These are phyloP conservation scores for Tamias sibiricus DNA, from an alignment of 2,113 vertebrate genomes.

Conservation along the genomic window DNA sequence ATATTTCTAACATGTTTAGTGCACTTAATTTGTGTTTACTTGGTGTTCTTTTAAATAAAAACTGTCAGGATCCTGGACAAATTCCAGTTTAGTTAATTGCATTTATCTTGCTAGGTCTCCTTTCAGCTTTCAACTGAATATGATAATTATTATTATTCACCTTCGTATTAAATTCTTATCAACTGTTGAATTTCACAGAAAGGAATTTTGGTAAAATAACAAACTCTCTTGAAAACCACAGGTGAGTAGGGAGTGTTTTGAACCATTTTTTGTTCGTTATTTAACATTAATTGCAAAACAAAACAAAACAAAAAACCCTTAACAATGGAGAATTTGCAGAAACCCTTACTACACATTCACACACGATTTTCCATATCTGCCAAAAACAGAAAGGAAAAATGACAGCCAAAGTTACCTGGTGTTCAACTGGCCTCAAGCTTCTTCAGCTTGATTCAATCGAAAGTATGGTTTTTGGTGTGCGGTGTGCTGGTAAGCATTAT, in stretches of 20 bases:
- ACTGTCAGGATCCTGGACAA: conserved; percentile 13
- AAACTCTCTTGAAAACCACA: not conserved
- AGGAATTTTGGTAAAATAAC: not conserved
- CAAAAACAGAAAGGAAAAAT: not conserved
- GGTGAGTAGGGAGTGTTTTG: not conserved
- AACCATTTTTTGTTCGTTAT: not conserved
- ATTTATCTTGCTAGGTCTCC: not conserved
- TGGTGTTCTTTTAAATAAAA: conserved; percentile 52
- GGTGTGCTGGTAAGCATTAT: not conserved
- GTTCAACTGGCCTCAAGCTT: not conserved
- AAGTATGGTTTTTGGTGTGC: not conserved
- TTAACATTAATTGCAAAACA: not conserved
- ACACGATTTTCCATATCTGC: not conserved
- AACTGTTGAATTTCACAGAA: not conserved
- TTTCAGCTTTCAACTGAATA: conserved; percentile 47
- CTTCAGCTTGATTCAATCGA: not conserved
- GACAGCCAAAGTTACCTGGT: not conserved
- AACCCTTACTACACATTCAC: not conserved
- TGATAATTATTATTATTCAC: conserved; percentile 34
- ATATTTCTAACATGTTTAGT: not conserved
- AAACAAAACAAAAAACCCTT: not conserved
- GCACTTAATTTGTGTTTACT: conserved; percentile 65
- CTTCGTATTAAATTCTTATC: conserved; percentile 4
- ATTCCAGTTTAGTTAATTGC: conserved; percentile 51
- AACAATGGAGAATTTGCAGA: not conserved